phyloP scores from a whole-genome alignment of 2,113 vertebrate species.

The Dascyllus trimaculatus region DNA sequence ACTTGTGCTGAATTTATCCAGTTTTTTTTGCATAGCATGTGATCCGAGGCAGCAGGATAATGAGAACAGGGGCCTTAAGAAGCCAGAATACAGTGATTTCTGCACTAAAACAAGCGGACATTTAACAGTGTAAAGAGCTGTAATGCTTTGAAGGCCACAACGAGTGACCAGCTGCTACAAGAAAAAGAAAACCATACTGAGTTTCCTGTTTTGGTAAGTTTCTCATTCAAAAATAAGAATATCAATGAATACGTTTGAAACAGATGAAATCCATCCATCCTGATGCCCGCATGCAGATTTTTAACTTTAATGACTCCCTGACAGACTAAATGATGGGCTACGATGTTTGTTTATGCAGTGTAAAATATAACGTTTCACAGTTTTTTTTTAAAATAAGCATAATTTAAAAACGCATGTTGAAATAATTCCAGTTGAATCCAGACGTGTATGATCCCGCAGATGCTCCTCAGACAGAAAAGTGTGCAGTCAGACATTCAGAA shows the following conservation, averaged over 20 bases:
- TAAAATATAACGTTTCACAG: conserved; percentile 35
- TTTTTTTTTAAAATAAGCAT: conserved; percentile 24
- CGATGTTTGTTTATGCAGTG: neutral
- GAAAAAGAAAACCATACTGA: too few species aligned
- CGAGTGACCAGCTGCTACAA: too few species aligned
- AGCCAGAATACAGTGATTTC: too few species aligned
- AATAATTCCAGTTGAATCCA: conserved; percentile 44
- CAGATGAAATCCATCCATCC: too few species aligned
- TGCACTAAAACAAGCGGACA: too few species aligned
- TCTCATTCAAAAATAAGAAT: too few species aligned
- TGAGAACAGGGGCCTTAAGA: too few species aligned
- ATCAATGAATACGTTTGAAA: too few species aligned
- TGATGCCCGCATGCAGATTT: too few species aligned
- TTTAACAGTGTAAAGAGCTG: too few species aligned
- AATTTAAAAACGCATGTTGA: conserved; percentile 2
- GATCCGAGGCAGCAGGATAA: neutral
- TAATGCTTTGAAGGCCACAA: too few species aligned
- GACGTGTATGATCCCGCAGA: neutral
- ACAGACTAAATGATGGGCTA: conserved; percentile 2
- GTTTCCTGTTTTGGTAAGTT: too few species aligned
- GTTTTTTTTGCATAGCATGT: neutral
- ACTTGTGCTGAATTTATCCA: neutral
- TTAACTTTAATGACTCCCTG: neutral
- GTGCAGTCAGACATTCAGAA: neutral
- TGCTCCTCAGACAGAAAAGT: conserved; percentile 16